Evolutionary conservation across 2,113 vertebrate genomes (phyloP), one percentile per base, ranked within the genome.

Genomic region (Pterophyllum scalare): DNA sequence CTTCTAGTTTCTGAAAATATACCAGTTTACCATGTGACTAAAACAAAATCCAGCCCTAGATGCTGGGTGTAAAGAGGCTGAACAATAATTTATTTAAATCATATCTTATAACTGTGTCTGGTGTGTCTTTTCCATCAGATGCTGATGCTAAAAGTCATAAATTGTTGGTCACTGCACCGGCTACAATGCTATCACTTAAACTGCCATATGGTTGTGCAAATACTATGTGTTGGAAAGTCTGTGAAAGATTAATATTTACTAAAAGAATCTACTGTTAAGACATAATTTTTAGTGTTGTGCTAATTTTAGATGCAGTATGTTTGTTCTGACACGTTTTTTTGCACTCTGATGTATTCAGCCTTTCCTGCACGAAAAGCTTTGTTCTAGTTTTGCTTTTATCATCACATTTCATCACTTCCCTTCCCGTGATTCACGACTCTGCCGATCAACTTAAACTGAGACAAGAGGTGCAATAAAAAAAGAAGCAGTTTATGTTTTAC

Each of bases 241-340:
- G 15, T 57, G 14, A 59, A 46, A 24, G 4, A 49, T 31, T 19
- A 72, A 72, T 52, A 54, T 72, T 54, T 31, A 19, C 35, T 52
- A 14, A 54, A 33, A 28, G 35, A 38, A 65, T 22, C 24, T 52
- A 59, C 65, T 65, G n/a, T 72, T 56, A 61, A 24, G 26, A 82
- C 57, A 46, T 28, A 40, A 38, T 28, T 81, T 43, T 10, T 9
- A 35, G 74, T 58, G 56, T 59, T 61, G 17, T 26, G 75, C 79
- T 92, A 89, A 78, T 90, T 86, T 86, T 84, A 89, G 88, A 52
- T 15, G 1, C 26, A 77, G n/a, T 40, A 2, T 59, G 26, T 24
- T 59, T 72, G 56, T 65, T 77, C 7, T 59, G 49, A 19, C n/a
- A 59, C n/a, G 20, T 19, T 59, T 19, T 59, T 59, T 65, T 59